These are phyloP conservation scores for Catocala sponsa DNA, from an alignment of 2,888 invertebrate genomes.

Conservation along the genomic window DNA sequence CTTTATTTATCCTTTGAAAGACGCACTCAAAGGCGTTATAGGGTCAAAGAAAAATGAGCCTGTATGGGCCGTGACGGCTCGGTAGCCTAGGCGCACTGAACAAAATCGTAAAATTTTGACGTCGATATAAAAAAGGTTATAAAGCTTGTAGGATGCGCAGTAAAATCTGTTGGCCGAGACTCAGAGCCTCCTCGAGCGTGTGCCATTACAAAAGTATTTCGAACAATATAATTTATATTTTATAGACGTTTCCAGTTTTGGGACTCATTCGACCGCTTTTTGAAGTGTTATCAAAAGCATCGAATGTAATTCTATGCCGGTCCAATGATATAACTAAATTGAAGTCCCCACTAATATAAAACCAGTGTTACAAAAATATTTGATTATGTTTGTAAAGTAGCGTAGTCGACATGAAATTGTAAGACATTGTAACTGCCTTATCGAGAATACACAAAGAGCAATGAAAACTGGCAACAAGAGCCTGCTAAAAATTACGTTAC, in stretches of 20 bases:
- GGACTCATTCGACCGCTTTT: conserved; percentile 42
- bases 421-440: conserved; percentile 37
- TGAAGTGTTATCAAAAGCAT: conserved; percentile 47
- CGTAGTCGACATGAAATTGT: conserved; percentile 21
- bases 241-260: conserved; percentile 38
- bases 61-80: conserved; percentile 31
- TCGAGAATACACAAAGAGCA: conserved; percentile 44
- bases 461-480: conserved; percentile 55
- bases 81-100: conserved; percentile 49
- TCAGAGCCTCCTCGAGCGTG: conserved; percentile 33
- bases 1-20: conserved; percentile 60
- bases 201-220: conserved; percentile 53
- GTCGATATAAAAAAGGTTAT: conserved; percentile 65
- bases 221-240: conserved; percentile 56
- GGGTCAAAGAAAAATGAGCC: conserved; percentile 51
- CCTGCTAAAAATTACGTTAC: conserved; percentile 61
- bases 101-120: conserved; percentile 57
- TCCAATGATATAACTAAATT: conserved; percentile 27
- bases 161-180: conserved; percentile 63
- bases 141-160: conserved; percentile 64
- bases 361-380: neutral
- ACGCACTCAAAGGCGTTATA: conserved; percentile 45
- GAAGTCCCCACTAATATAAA: too few relatives aligned
- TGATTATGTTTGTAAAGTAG: too few relatives aligned
- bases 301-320: conserved; percentile 45